Evolutionary conservation across 2,113 vertebrate genomes (phyloP), one percentile per base, ranked within the genome.

Genomic region (Bujurquina vittata): DNA sequence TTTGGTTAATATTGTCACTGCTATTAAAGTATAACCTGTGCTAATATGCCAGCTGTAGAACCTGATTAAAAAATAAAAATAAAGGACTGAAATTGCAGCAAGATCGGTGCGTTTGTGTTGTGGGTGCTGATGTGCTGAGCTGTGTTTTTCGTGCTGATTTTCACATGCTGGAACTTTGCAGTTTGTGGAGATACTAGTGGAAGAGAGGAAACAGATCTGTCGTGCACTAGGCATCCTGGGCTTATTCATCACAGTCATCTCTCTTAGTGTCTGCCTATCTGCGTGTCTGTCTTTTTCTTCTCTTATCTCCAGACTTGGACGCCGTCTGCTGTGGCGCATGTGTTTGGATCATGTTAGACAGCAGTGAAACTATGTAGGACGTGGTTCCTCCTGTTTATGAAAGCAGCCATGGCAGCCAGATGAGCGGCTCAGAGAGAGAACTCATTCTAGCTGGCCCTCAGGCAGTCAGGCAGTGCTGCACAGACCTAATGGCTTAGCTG

Each of bases 341-440:
- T 94, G 95, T 95, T 94, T 94, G 93, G 94, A 95, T 95, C 92
- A 93, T 95, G 94, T 95, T 85, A 93, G 95, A 95, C 95, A 94
- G 94, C 93, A 91, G 89, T 88, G 92, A 93, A 94, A 92, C 92
- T 96, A 94, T 95, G 94, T 95, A 94, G 90, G 89, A 95, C 90
- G 93, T 92, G 91, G 93, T 94, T 95, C 95, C 93, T 94, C 93
- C 93, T 93, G 90, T 94, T 94, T 94, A 94, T 91, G 92, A 90
- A 93, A 91, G 92, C 86, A 91, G 91, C 93, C 84, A 79, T 94
- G 88, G 90, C 86, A 87, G 93, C 92, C 94, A 95, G 94, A 96
- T 95, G 94, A 95, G 93, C 87, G 83, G 84, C 91, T 94, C 88
- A 79, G 91, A 89, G 90, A 86, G 58, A 69, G 91, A 95, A 91